These are phyloP conservation scores for Mormyrus lacerda DNA, from an alignment of 2,113 vertebrate genomes.

Conservation along the genomic window DNA sequence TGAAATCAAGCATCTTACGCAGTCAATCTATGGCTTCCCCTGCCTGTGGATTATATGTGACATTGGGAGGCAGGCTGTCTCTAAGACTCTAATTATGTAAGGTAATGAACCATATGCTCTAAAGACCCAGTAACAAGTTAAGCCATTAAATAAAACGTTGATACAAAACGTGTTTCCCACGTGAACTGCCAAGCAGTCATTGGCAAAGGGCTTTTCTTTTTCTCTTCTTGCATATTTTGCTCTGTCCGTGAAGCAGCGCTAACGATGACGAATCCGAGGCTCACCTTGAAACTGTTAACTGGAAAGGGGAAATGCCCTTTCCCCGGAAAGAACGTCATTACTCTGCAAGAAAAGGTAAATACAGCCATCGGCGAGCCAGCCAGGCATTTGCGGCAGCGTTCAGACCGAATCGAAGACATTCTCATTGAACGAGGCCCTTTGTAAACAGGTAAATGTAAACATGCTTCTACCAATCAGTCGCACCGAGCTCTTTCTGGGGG, in stretches of 20 bases:
- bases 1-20: not conserved
- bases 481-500: not conserved
- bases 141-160: constrained; percentile 6
- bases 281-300: constrained; percentile 51
- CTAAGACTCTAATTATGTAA: constrained; percentile 54
- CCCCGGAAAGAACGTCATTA: not conserved
- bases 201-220: constrained; percentile 27
- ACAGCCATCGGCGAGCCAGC: not conserved
- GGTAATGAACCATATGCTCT: constrained; percentile 56
- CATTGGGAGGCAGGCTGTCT: constrained; percentile 28
- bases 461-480: not conserved
- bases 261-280: constrained; percentile 55
- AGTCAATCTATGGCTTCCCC: not conserved
- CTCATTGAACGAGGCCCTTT: not conserved
- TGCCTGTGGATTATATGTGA: not conserved
- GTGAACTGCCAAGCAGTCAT: not conserved
- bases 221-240: constrained; percentile 41
- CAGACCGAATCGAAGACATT: not conserved
- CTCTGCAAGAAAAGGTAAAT: not conserved
- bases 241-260: constrained; percentile 47
- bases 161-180: not conserved
- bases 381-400: not conserved
- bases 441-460: not conserved
- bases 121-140: constrained; percentile 48
- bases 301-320: not conserved